phyloP scores from a whole-genome alignment of 2,888 invertebrate species.

The Catocala nupta region DNA sequence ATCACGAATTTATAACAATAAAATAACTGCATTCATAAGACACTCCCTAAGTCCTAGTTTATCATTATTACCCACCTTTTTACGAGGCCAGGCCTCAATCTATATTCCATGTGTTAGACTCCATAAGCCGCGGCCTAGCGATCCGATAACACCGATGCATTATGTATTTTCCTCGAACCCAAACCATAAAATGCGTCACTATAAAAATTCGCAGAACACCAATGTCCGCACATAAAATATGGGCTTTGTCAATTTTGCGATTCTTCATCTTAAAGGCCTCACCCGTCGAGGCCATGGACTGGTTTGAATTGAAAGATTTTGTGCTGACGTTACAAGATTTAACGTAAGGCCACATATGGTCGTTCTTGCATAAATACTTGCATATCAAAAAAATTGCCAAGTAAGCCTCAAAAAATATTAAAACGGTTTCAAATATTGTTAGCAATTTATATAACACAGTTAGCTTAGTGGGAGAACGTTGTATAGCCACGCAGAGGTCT shows the following conservation, averaged over 20 bases:
- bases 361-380: no score
- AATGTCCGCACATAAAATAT: conserved; percentile 36
- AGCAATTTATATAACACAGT: no score
- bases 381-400: no score
- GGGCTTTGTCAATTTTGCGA: conserved; percentile 24
- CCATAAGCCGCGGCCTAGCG: conserved; percentile 40
- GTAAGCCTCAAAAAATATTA: no score
- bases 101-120: conserved; percentile 17
- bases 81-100: conserved; percentile 5
- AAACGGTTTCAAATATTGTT: no score
- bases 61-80: conserved; percentile 13
- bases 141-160: conserved; percentile 35
- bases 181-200: conserved; percentile 40
- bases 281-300: neutral
- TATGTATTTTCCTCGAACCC: conserved; percentile 38
- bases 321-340: neutral
- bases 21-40: no score
- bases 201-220: conserved; percentile 39
- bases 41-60: neutral
- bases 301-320: neutral
- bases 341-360: no score
- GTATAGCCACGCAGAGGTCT: no score
- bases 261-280: conserved; percentile 1
- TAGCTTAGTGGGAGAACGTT: no score
- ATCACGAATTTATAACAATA: conserved; percentile 1